Conservation (phyloP, 2,797 vertebrate species). For the Nyctibius grandis region DNA sequence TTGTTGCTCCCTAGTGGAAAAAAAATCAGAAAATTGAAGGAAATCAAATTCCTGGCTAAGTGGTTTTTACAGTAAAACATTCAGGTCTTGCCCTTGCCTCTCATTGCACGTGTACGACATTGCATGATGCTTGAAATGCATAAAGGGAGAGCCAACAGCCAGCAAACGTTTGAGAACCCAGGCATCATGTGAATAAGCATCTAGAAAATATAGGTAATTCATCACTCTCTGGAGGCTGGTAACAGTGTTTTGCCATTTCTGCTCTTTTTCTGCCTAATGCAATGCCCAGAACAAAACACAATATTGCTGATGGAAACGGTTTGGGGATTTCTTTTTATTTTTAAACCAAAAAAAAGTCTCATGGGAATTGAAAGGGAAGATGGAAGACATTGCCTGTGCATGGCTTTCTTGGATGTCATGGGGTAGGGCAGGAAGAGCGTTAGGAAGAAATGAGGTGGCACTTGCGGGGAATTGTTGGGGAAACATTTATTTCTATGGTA, state of each 20-base stretch:
- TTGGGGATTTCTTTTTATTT: neutral
- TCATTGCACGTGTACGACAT: neutral
- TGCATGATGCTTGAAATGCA: neutral
- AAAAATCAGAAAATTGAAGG: neutral
- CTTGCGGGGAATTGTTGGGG: neutral
- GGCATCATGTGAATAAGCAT: neutral
- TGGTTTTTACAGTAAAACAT: constrained; percentile 31
- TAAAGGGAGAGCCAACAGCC: neutral
- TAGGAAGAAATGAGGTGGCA: neutral
- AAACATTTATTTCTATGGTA: neutral
- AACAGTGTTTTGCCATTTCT: neutral
- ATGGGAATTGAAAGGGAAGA: neutral
- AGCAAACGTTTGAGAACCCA: neutral
- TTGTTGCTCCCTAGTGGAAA: constrained; percentile 42
- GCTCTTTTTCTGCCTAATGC: neutral
- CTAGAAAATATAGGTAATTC: neutral
- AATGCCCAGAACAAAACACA: neutral
- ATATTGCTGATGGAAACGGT: neutral
- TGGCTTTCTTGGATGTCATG: neutral
- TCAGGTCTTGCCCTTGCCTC: constrained; percentile 35
- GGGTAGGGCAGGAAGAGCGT: neutral
- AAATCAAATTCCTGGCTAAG: constrained; percentile 42
- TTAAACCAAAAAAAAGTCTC: neutral
- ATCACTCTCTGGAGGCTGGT: neutral
- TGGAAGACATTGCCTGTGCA: neutral